Evolutionary conservation across 2,797 vertebrate species (phyloP).

Genomic region (Sebastes trivittatus): DNA sequence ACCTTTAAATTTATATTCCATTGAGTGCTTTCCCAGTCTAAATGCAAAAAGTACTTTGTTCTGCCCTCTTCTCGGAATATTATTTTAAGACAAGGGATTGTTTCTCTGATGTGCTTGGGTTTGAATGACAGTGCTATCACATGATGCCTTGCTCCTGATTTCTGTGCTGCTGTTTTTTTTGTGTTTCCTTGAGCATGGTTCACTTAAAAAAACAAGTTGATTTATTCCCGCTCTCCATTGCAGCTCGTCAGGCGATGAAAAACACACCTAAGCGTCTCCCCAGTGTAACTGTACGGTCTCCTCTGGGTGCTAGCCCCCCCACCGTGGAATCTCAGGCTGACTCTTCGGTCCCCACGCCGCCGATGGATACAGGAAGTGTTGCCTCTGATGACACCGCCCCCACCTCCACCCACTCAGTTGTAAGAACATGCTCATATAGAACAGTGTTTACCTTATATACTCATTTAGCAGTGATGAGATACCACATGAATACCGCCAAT

Average conservation of each 20-base stretch:
- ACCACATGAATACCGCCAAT: background rate
- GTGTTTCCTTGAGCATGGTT: background rate
- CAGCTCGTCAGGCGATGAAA: conserved; percentile 95
- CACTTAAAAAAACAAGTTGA: background rate
- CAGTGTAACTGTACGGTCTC: conserved; percentile 91
- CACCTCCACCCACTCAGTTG: conserved; percentile 74
- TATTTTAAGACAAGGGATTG: background rate
- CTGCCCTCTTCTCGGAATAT: background rate
- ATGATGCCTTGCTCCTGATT: background rate
- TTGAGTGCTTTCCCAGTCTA: background rate
- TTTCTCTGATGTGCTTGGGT: background rate
- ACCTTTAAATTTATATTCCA: background rate
- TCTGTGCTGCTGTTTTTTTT: background rate
- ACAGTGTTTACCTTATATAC: background rate
- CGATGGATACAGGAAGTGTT: conserved; percentile 85
- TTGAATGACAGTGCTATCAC: background rate
- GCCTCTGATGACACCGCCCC: conserved; percentile 86
- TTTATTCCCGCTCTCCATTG: conserved; percentile 1
- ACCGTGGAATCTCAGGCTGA: conserved; percentile 84
- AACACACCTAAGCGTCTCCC: conserved; percentile 92
- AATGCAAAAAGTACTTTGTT: background rate
- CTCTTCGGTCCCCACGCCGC: conserved; percentile 60
- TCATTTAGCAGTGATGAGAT: background rate
- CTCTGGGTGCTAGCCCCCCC: conserved; percentile 90
- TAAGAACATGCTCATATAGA: conserved; percentile 54